Conservation (phyloP, 1,140 invertebrate species). For the Pinna nobilis region DNA sequence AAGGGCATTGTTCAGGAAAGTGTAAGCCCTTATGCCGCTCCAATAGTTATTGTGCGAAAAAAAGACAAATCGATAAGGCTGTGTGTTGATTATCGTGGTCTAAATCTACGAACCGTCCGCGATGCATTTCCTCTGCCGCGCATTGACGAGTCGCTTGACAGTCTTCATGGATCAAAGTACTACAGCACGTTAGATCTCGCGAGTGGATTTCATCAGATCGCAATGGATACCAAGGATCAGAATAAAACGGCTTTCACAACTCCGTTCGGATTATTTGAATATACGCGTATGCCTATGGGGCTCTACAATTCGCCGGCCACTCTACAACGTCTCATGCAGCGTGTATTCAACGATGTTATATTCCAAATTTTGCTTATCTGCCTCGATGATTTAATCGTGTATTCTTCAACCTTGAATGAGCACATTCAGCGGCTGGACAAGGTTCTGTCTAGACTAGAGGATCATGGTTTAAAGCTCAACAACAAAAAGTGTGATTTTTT, state of each 20-base stretch:
- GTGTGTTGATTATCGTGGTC: constrained; percentile 33
- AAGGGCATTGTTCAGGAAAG: constrained; percentile 20
- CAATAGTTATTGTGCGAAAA: constrained; percentile 39
- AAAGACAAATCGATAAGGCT: constrained; percentile 52
- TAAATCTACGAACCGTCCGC: constrained; percentile 64
- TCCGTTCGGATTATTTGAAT: constrained; percentile 39
- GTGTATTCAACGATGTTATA: constrained; percentile 46
- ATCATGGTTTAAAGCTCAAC: constrained; percentile 38
- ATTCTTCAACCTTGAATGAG: constrained; percentile 45
- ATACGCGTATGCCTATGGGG: constrained; percentile 39
- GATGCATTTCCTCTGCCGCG: constrained; percentile 77
- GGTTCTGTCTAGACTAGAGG: constrained; percentile 44
- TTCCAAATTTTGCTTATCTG: constrained; percentile 29
- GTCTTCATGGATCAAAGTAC: constrained; percentile 64
- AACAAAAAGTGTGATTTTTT: constrained; percentile 31
- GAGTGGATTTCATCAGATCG: constrained; percentile 69
- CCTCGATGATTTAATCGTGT: constrained; percentile 59
- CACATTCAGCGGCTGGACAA: constrained; percentile 36
- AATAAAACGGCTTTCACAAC: constrained; percentile 66
- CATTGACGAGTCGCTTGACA: constrained; percentile 74
- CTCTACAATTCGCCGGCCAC: constrained; percentile 72
- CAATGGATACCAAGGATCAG: constrained; percentile 61
- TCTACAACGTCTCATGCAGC: constrained; percentile 77
- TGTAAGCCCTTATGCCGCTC: constrained; percentile 27
- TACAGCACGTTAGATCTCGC: constrained; percentile 74